Evolutionary conservation across 2,888 invertebrate species (phyloP), one percentile per base, ranked within the genome.

Genomic region (Geotrupes spiniger): DNA sequence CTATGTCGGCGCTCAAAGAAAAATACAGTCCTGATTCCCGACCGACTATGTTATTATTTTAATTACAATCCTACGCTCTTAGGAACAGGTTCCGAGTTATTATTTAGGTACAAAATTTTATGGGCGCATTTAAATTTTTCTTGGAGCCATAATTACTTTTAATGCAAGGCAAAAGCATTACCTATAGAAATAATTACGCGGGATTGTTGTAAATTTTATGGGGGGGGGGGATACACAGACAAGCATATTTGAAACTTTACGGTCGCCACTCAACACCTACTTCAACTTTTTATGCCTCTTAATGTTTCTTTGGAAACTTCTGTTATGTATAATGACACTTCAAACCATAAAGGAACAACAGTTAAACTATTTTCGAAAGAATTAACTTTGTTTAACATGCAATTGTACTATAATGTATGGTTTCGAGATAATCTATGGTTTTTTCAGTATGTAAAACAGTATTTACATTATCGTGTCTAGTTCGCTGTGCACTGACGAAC

Each of bases 31-130:
- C 38, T 36, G 38, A 36, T 12, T 38, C 39, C 40, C 14, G 15
- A 12, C 40, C 21, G 46, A 50, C 51, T 52, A 52, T 57, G 52
- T 58, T 58, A 60, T 60, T 60, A 60, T 57, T 57, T 60, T 60
- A 60, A 60, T 60, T 60, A 55, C 51, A 54, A 60, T 51, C 55
- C 54, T 52, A 57, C 56, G 53, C 50, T 43, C 39, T 46, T 38
- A 36, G 40, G 46, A 54, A 59, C 57, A 44, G 55, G 55, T 56
- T 58, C 51, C 27, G 36, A 52, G 46, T 40, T 45, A 48, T 37
- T 49, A 49, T 49, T 53, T 49, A 36, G 36, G 41, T 39, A 51
- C 48, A 46, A 57, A 54, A 52, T 53, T 57, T 52, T 54, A 53
- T 49, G 43, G 43, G 44, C 31, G 46, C 53, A 49, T 52, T 53